Evolutionary conservation across 2,797 vertebrate species (phyloP), one percentile per base, ranked within the genome.

Genomic region (Graptemys geographica): DNA sequence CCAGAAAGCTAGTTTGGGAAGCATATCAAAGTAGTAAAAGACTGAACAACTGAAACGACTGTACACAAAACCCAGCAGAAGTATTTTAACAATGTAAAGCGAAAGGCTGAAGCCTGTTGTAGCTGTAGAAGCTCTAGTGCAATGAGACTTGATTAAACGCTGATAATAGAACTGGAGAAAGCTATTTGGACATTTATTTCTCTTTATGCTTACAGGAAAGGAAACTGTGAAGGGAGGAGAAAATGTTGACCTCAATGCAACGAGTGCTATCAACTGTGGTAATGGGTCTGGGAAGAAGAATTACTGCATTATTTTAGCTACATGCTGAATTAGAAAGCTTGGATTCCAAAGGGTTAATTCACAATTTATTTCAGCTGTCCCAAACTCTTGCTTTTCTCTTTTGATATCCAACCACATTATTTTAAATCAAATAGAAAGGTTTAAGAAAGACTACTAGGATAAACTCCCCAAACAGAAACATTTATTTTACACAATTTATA

Each of bases 1-100:
- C 95, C 92, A 95, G 91, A 97, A 93, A 95, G 92, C 90, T 82
- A 81, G 85, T 86, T 93, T 72, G 81, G 95, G 95, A 97, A 95
- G 91, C 87, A 28, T 93, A 97, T 94, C 89, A 94, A 92, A 93
- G 86, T 87, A 84, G 53, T 90, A 41, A 90, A 92, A 1, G 23
- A 76, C 92, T 69, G 59, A 92, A 90, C 90, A 94, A 97, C 90
- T 62, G 59, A 86, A 94, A 83, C 49, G 84, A 80, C 87, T 78
- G 90, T 41, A 87, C 84, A 49, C 87, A 91, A 96, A 97, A 95
- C 94, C 86, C 87, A 83, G 84, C 81, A 90, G 84, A 82, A 57
- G 37, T 84, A 93, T 96, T 95, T 57, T 59, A 93, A 49, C 62
- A 90, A 90, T 89, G 94, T 88, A 92, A 94, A 87, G 86, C 87